Evolutionary conservation across 2,888 invertebrate genomes (phyloP).

Genomic region (Eupithecia tripunctaria): DNA sequence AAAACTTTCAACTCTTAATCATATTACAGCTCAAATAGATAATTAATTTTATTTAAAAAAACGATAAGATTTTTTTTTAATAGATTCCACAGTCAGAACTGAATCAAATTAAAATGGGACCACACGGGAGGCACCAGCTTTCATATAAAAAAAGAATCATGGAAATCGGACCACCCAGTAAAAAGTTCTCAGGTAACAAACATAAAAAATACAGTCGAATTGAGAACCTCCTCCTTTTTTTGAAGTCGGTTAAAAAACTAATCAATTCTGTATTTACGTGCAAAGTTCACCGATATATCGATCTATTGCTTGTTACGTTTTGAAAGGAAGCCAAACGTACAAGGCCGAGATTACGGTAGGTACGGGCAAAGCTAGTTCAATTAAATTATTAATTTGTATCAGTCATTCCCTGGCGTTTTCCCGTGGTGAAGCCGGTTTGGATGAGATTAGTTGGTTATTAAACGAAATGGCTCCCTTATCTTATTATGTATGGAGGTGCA

Average conservation of each 20-base stretch:
- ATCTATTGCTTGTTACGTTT: conserved; percentile 15
- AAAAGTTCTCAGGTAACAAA: too few species aligned
- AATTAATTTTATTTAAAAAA: too few species aligned
- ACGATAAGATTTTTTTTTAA: too few species aligned
- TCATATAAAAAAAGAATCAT: too few species aligned
- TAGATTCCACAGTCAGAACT: too few species aligned
- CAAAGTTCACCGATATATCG: conserved; percentile 19
- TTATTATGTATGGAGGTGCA: neutral
- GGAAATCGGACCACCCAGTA: too few species aligned
- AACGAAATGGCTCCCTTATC: neutral
- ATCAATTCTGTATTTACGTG: conserved; percentile 10
- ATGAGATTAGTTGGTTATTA: neutral
- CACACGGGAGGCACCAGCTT: too few species aligned
- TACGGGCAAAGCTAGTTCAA: conserved; percentile 14
- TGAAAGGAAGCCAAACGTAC: conserved; percentile 23
- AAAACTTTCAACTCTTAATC: neutral
- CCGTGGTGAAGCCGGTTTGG: neutral
- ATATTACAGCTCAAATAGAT: neutral
- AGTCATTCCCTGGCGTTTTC: conserved; percentile 2
- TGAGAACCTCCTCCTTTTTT: too few species aligned
- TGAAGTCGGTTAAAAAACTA: too few species aligned
- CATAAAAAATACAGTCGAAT: too few species aligned
- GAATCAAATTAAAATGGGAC: too few species aligned
- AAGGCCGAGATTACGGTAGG: conserved; percentile 18
- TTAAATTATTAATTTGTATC: conserved; percentile 30